Evolutionary conservation across 1,140 invertebrate genomes (phyloP), one percentile per base, ranked within the genome.

Genomic region (Drosophila chauvacae): DNA sequence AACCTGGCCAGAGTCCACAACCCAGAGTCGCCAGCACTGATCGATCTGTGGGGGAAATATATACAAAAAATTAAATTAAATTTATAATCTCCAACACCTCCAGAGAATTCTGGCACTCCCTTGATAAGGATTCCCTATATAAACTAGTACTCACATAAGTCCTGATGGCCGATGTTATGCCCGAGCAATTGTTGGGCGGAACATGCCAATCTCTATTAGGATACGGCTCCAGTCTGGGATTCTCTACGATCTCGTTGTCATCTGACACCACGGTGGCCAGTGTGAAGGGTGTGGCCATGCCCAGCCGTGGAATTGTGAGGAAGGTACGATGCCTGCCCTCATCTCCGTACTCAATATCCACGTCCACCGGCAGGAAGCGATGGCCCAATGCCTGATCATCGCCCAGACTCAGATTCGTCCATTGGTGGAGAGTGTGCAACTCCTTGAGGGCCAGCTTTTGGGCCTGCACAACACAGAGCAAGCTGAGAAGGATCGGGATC

Each of bases 291-390:
- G 96, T 93, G 0, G 95, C 96, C 3, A 93, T 78, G 77, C 94
- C 97, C 93, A 95, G 96, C 51, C 95, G 96, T 2, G 96, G 96
- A 45, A 96, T 94, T 0, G 96, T 94, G 0, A 96, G 91, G 72
- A 96, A 96, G 0, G 96, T 93, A 6, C 94, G 91, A 66, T 91
- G 91, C 3, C 85, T 71, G n/a, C 88, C 91, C 74, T 92, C 80
- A 35, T 91, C 86, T 18, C 95, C 94, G 80, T 91, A 93, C 77
- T 95, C 94, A 2, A 96, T 94, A 74, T 96, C 96, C 7, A 96
- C 94, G 81, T 96, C 96, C 47, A 97, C 95, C 3, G 96, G 95
- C 37, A 96, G 96, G 94, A n/a, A 96, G 94, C 47, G 96, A 91
- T 94, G 95, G 4, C 93, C 81, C 94, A 96, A 11, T 93, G 93